A percentile compares a stretch with the other conserved stretches of the same genome.
Conservation (phyloP, 92 coral and sea anemone species). For the Epizoanthus illoricatus region DNA sequence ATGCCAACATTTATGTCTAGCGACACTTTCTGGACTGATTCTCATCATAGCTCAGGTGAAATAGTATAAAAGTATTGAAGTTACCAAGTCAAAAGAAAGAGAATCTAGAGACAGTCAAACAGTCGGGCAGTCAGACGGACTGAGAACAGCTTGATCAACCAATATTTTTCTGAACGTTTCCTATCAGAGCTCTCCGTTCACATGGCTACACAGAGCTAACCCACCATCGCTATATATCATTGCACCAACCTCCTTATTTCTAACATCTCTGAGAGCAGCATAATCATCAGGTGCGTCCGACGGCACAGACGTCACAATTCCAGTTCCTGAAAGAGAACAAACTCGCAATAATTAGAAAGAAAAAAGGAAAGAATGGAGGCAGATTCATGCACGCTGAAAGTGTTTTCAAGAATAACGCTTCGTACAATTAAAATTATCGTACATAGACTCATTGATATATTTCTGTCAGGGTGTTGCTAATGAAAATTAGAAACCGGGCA, state of each 20-base stretch:
- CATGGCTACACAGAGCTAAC: background rate
- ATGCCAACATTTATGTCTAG: conserved; percentile 20
- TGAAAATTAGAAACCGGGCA: too few relatives aligned
- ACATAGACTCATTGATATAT: too few relatives aligned
- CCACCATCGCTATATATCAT: background rate
- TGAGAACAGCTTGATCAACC: background rate
- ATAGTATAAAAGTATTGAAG: too few relatives aligned
- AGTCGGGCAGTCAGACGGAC: background rate
- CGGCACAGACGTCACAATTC: conserved; percentile 98
- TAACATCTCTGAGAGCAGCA: conserved; percentile 94
- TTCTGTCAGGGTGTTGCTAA: too few relatives aligned
- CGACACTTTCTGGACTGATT: conserved; percentile 24
- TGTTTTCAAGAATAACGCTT: too few relatives aligned
- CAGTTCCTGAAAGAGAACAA: conserved; percentile 70
- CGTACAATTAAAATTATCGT: background rate
- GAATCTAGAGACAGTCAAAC: too few relatives aligned
- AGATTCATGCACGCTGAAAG: background rate
- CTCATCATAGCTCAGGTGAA: conserved; percentile 23
- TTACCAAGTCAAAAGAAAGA: too few relatives aligned
- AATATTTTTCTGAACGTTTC: background rate
- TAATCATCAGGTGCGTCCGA: conserved; percentile 99
- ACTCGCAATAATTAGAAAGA: background rate
- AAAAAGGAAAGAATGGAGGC: background rate
- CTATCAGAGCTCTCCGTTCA: background rate
- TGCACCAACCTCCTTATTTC: conserved; percentile 78